Conservation (phyloP, 35 echinoderm and acorn worm species). For the Ptychodera flava region DNA sequence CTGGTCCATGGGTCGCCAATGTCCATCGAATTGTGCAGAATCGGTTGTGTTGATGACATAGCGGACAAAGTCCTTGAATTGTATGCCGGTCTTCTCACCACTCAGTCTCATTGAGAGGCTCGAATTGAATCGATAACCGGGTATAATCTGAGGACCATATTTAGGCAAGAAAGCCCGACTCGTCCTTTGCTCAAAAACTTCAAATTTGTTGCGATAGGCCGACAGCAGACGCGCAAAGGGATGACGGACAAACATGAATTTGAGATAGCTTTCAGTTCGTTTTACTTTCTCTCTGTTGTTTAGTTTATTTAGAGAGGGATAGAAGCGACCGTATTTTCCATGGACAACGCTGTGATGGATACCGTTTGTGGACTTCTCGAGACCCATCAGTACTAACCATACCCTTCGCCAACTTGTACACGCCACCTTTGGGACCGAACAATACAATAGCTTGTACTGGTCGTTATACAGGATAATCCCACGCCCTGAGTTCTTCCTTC, state of each 20-base stretch:
- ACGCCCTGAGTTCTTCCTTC: too few species aligned
- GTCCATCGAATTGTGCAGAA: slow-evolving; percentile 6
- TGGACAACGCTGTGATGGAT: background rate
- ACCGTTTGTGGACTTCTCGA: background rate
- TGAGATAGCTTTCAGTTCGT: slow-evolving; percentile 44
- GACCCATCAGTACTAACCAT: slow-evolving; percentile 21
- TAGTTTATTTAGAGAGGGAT: slow-evolving; percentile 5
- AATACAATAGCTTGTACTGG: slow-evolving; percentile 46
- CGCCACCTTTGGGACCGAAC: slow-evolving; percentile 45
- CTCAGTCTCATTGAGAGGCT: background rate
- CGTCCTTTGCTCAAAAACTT: background rate
- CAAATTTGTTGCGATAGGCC: slow-evolving; percentile 50
- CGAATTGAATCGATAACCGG: background rate
- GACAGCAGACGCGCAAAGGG: slow-evolving; percentile 53
- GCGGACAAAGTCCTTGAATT: slow-evolving; percentile 45
- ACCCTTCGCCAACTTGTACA: slow-evolving; percentile 57
- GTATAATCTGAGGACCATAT: slow-evolving; percentile 9
- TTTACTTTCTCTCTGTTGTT: background rate
- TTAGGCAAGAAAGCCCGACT: background rate
- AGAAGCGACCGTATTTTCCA: background rate
- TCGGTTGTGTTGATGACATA: background rate
- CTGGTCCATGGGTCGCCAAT: slow-evolving; percentile 37
- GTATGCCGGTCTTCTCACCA: background rate
- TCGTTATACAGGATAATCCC: slow-evolving; percentile 49
- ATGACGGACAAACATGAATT: slow-evolving; percentile 58